Evolutionary conservation across 2,888 invertebrate genomes (phyloP).

Genomic region (Ophion ventricosus): DNA sequence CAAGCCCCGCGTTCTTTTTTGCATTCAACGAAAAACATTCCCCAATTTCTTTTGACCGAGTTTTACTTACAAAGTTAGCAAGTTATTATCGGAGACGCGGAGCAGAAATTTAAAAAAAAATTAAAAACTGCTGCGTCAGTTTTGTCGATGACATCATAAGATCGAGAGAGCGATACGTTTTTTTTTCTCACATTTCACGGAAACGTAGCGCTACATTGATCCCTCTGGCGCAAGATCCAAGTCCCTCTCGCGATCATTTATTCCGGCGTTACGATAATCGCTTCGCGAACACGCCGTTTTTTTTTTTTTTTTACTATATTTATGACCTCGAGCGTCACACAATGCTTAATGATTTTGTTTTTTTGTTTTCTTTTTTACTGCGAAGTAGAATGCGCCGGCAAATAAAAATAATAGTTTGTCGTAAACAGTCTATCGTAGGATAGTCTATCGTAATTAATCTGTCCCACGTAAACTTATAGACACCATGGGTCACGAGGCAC

Average conservation of each 20-base stretch:
- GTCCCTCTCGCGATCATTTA: slow-evolving; percentile 25
- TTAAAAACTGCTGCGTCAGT: not conserved
- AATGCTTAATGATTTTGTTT: not conserved
- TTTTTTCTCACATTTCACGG: slow-evolving; percentile 5
- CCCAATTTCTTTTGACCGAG: not conserved
- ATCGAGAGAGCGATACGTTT: slow-evolving; percentile 6
- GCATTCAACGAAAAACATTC: too few species aligned
- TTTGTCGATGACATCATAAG: slow-evolving; percentile 13
- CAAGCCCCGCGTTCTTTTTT: too few species aligned
- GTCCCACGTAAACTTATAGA: too few species aligned
- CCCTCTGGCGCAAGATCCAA: slow-evolving; percentile 18
- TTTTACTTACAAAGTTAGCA: not conserved
- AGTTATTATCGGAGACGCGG: not conserved
- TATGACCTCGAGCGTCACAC: not conserved
- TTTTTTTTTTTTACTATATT: not conserved
- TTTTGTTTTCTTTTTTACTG: not conserved
- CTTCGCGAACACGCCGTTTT: slow-evolving; percentile 11
- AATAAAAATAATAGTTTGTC: not conserved
- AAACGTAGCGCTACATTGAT: slow-evolving; percentile 4
- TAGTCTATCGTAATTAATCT: too few species aligned
- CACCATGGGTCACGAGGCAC: too few species aligned
- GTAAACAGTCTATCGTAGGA: too few species aligned
- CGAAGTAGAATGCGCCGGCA: not conserved
- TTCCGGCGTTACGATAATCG: not conserved
- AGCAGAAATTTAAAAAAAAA: not conserved